phyloP scores from a whole-genome alignment of 1,140 invertebrate genomes.

The Bombus superbus region DNA sequence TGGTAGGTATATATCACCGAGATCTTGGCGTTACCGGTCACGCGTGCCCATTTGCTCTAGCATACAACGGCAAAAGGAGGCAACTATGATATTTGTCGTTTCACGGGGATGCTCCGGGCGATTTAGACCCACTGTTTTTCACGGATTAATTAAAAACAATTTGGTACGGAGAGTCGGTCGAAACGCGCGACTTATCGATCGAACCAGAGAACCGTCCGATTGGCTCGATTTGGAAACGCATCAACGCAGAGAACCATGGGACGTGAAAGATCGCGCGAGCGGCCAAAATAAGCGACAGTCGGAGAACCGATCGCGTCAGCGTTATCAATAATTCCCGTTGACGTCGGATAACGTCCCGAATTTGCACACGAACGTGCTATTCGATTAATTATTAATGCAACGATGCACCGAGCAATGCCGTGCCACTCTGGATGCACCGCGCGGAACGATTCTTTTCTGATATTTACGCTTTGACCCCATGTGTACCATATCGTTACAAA shows the following conservation, averaged over 20 bases:
- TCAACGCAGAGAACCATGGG: not conserved
- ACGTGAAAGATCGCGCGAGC: constrained; percentile 22
- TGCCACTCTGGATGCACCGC: too few relatives aligned
- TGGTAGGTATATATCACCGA: constrained; percentile 29
- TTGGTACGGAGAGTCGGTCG: too few relatives aligned
- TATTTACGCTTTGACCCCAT: too few relatives aligned
- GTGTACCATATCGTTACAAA: not conserved
- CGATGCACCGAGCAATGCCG: not conserved
- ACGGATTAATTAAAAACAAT: not conserved
- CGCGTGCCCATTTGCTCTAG: not conserved
- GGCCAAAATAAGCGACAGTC: constrained; percentile 24
- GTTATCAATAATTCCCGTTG: constrained; percentile 63
- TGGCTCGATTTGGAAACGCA: constrained; percentile 44
- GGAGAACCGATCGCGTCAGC: constrained; percentile 22
- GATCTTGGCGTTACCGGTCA: constrained; percentile 6
- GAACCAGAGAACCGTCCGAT: not conserved
- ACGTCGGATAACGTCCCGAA: constrained; percentile 35
- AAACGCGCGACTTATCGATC: not conserved
- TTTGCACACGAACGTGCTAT: constrained; percentile 7
- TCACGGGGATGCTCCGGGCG: not conserved
- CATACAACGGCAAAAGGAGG: not conserved
- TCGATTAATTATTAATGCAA: not conserved
- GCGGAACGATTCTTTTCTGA: constrained; percentile 21
- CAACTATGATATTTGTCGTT: not conserved
- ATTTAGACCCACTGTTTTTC: not conserved